These are phyloP conservation scores for Rhagophthalmus giganteus DNA, from an alignment of 2,888 invertebrate genomes.

Conservation along the genomic window DNA sequence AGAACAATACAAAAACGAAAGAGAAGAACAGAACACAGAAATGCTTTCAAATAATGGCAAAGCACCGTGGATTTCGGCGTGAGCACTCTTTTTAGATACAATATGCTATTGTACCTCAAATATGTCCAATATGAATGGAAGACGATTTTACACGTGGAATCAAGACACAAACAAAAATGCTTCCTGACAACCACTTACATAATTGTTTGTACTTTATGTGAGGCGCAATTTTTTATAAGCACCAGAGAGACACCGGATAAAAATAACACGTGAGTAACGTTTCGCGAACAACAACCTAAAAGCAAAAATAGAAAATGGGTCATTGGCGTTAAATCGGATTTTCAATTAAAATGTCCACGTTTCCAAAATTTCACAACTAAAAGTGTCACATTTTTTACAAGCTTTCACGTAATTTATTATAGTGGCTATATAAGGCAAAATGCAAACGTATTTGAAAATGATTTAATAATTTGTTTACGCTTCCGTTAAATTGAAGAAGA, in stretches of 20 bases:
- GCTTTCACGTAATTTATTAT: neutral
- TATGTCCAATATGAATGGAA: slow-evolving; percentile 1
- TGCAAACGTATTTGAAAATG: neutral
- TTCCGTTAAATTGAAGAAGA: too few species aligned
- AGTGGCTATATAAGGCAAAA: neutral
- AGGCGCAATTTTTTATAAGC: neutral
- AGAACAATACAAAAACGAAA: slow-evolving; percentile 13
- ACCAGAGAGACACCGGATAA: neutral
- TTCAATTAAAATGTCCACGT: neutral
- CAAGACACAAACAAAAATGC: neutral
- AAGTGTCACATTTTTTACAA: neutral
- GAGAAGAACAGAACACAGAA: slow-evolving; percentile 21
- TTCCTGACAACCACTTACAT: slow-evolving; percentile 1
- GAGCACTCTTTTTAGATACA: slow-evolving; percentile 7
- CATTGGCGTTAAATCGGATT: neutral
- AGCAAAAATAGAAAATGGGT: slow-evolving; percentile 2
- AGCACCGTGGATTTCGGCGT: slow-evolving; percentile 10
- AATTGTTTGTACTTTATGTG: slow-evolving; percentile 2
- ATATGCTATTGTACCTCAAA: slow-evolving; percentile 9
- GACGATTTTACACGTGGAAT: neutral
- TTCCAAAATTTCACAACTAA: neutral
- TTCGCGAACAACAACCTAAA: neutral
- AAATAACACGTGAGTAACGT: slow-evolving; percentile 1
- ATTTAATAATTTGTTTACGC: too few species aligned
- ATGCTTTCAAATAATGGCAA: slow-evolving; percentile 23